phyloP scores from a whole-genome alignment of 2,888 invertebrate species.

The Patella pellucida region DNA sequence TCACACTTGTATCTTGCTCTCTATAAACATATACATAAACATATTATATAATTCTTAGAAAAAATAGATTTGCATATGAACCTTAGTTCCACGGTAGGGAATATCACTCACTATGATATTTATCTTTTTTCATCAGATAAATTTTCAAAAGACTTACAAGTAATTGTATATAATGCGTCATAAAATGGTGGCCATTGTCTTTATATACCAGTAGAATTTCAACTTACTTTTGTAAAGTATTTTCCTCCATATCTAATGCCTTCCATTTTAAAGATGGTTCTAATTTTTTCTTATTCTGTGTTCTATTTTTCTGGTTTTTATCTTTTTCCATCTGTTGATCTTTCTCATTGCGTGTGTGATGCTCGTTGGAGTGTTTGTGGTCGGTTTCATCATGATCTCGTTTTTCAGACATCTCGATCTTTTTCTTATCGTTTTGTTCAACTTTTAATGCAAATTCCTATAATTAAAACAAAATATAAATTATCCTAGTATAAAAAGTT shows the following conservation, averaged over 20 bases:
- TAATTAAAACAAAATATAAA: background rate
- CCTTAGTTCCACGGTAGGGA: too few relatives aligned
- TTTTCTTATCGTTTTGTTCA: constrained; percentile 45
- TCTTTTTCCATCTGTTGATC: constrained; percentile 50
- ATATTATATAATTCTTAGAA: too few relatives aligned
- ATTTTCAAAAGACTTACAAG: too few relatives aligned
- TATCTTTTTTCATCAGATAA: too few relatives aligned
- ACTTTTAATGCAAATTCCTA: constrained; percentile 47
- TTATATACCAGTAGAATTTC: background rate
- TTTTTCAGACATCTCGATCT: constrained; percentile 37
- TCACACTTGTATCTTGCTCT: background rate
- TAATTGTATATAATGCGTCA: too few relatives aligned
- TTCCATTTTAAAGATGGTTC: constrained; percentile 69
- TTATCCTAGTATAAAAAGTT: background rate
- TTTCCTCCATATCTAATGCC: constrained; percentile 61
- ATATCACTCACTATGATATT: too few relatives aligned
- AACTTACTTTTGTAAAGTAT: constrained; percentile 41
- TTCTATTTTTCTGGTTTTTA: constrained; percentile 48
- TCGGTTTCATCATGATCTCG: constrained; percentile 48
- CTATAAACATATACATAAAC: too few relatives aligned
- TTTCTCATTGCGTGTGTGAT: constrained; percentile 31
- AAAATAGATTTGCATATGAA: too few relatives aligned
- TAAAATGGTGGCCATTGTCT: background rate
- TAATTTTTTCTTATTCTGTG: constrained; percentile 58
- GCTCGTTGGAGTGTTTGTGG: constrained; percentile 38